A percentile compares a stretch with the other conserved stretches of the same genome.
These are phyloP conservation scores for Cyanocitta stelleri DNA, from an alignment of 2,113 vertebrate genomes.

Conservation along the genomic window DNA sequence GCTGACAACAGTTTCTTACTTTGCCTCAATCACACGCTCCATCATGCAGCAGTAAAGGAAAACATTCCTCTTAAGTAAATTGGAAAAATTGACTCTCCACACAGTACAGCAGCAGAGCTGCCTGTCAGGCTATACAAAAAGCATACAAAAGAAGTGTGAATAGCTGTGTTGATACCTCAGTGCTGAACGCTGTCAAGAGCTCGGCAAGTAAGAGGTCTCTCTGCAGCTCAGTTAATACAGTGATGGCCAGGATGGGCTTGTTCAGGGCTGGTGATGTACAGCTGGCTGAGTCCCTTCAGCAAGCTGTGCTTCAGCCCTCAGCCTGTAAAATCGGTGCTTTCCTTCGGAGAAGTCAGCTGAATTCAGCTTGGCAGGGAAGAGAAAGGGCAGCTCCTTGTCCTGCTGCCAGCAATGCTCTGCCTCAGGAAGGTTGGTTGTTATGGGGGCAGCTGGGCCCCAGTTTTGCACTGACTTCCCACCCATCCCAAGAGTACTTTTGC, in stretches of 20 bases:
- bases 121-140: not conserved
- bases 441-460: not conserved
- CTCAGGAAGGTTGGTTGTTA: fast-evolving
- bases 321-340: not conserved
- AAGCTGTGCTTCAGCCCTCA: not conserved
- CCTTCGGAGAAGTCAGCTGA: not conserved
- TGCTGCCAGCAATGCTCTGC: not conserved
- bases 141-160: not conserved
- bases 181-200: not conserved
- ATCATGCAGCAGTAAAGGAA: not conserved
- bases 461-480: not conserved
- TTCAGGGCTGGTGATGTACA: not conserved
- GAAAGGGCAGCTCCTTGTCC: not conserved
- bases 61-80: not conserved
- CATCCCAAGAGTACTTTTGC: not conserved
- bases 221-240: not conserved
- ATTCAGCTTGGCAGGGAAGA: not conserved
- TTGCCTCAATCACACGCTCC: not conserved
- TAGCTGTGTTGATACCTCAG: not conserved
- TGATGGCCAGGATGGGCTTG: not conserved
- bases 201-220: not conserved
- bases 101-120: not conserved
- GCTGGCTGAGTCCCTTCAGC: not conserved
- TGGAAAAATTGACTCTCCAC: not conserved
- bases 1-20: not conserved